Percentiles rank a stretch among this genome's conserved stretches.
phyloP scores from a whole-genome alignment of 2,888 invertebrate genomes.

The Heliothis peltigera region DNA sequence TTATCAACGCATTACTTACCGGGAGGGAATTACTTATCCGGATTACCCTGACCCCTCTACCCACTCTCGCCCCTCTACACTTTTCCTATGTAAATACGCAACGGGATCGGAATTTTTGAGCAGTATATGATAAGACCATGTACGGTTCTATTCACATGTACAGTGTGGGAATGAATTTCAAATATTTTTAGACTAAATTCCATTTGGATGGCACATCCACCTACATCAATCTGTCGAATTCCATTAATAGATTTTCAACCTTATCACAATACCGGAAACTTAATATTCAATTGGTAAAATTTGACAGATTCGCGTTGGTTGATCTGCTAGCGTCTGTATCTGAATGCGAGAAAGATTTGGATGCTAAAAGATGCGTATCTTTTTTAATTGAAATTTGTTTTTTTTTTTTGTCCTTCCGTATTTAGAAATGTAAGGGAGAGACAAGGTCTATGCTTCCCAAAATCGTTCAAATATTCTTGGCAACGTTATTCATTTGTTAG shows the following conservation, averaged over 20 bases:
- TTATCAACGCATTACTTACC: slow-evolving; percentile 90
- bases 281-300: no score
- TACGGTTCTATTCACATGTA: slow-evolving; percentile 6
- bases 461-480: background rate
- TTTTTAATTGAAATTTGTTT: no score
- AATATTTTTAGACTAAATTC: background rate
- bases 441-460: no score
- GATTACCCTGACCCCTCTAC: slow-evolving; percentile 81
- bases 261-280: no score
- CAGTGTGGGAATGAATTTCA: background rate
- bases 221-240: no score
- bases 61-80: slow-evolving; percentile 40
- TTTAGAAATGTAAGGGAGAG: no score
- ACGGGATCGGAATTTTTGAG: slow-evolving; percentile 56
- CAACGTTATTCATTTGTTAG: background rate
- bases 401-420: no score
- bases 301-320: no score
- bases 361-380: background rate
- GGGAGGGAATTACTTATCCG: slow-evolving; percentile 88
- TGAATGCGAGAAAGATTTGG: slow-evolving; percentile 5
- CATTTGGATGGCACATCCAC: background rate
- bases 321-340: no score
- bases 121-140: slow-evolving; percentile 32
- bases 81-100: slow-evolving; percentile 73
- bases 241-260: no score